Conservation (phyloP, 2,113 vertebrate species). For the Dicentrarchus labrax region DNA sequence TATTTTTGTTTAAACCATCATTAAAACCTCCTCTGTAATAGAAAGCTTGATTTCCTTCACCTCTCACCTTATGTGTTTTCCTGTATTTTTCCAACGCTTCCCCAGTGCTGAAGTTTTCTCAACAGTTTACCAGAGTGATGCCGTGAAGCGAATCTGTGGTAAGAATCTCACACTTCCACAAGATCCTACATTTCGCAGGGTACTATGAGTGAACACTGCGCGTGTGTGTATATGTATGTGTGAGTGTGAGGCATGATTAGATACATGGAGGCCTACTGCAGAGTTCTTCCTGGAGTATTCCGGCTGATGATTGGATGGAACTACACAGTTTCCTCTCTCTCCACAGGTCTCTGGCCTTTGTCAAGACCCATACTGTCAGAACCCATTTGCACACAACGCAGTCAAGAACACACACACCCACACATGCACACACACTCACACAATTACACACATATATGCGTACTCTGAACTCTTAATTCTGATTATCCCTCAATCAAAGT, state of each 20-base stretch:
- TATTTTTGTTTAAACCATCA: background rate
- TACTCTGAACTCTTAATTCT: background rate
- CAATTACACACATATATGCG: background rate
- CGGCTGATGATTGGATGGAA: slow-evolving; percentile 61
- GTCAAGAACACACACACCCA: slow-evolving; percentile 2
- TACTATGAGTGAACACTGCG: background rate
- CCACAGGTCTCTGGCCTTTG: slow-evolving; percentile 62
- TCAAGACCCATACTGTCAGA: slow-evolving; percentile 57
- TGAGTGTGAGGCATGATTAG: slow-evolving; percentile 41
- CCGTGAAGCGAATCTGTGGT: no score
- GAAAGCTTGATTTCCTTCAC: background rate
- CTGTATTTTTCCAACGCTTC: background rate
- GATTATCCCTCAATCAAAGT: background rate
- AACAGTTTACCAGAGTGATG: background rate
- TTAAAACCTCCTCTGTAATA: background rate
- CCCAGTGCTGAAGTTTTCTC: background rate
- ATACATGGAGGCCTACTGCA: slow-evolving; percentile 59
- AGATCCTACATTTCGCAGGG: background rate
- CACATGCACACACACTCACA: background rate
- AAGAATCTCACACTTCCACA: background rate
- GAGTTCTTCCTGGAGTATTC: slow-evolving; percentile 25
- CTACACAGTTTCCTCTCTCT: slow-evolving; percentile 53
- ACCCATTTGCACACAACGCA: slow-evolving; percentile 22
- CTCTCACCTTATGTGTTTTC: background rate
- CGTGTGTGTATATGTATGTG: background rate